phyloP scores from a whole-genome alignment of 2,113 vertebrate species.

The Cacatua alba region DNA sequence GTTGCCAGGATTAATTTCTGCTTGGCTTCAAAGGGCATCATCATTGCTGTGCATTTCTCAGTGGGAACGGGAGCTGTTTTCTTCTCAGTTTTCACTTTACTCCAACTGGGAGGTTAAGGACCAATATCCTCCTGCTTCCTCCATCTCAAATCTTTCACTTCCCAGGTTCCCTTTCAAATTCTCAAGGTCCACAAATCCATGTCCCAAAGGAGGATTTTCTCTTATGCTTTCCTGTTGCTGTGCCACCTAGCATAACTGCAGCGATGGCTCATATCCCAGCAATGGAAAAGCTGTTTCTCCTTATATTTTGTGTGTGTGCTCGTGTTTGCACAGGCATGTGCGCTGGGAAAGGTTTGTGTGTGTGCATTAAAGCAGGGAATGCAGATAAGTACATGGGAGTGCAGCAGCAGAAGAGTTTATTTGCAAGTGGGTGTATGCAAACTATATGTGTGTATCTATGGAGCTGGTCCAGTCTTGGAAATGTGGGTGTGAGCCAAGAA shows the following conservation, averaged over 20 bases:
- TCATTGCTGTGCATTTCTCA: not conserved
- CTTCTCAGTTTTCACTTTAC: not conserved
- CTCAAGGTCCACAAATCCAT: not conserved
- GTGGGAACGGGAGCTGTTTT: not conserved
- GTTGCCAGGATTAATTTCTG: not conserved
- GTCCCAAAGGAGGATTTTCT: not conserved
- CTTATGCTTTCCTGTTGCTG: constrained; percentile 9
- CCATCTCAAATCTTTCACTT: not conserved
- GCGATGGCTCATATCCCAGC: not conserved
- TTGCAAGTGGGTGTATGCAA: not conserved
- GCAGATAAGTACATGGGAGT: not conserved
- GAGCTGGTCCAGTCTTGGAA: not conserved
- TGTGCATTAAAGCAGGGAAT: not conserved
- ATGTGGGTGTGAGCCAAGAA: not conserved
- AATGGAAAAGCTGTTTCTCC: not conserved
- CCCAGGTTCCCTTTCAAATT: not conserved
- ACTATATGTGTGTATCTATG: not conserved
- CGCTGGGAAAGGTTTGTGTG: not conserved
- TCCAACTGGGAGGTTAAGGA: not conserved
- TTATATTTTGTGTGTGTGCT: not conserved
- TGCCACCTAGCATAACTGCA: not conserved
- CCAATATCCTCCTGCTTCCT: not conserved
- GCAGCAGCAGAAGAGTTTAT: not conserved
- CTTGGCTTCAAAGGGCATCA: not conserved
- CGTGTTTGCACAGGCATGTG: not conserved